phyloP scores from a whole-genome alignment of 1,140 invertebrate genomes.

The Pogonus chalceus region DNA sequence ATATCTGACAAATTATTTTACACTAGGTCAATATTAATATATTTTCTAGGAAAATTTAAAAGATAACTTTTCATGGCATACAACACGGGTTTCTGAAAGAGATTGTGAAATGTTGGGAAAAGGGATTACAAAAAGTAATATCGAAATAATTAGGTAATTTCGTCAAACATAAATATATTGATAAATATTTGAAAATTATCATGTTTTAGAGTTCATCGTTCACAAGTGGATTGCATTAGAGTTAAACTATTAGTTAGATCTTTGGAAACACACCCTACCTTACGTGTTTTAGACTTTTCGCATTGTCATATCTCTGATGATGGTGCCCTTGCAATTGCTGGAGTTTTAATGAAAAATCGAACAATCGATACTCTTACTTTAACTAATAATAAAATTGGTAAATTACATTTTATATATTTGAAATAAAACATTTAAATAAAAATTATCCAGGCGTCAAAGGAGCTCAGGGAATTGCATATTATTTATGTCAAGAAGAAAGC shows the following conservation, averaged over 20 bases:
- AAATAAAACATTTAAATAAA: not conserved
- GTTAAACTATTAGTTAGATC: not conserved
- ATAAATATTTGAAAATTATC: not conserved
- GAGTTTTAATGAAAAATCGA: not conserved
- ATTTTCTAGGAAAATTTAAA: not conserved
- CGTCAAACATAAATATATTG: not conserved
- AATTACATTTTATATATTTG: not conserved
- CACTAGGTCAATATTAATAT: no score
- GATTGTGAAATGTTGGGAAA: not conserved
- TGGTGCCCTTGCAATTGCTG: not conserved
- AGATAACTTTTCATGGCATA: constrained; percentile 1
- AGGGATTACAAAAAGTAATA: not conserved
- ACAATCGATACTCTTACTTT: not conserved
- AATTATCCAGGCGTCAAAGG: not conserved
- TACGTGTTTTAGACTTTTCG: not conserved
- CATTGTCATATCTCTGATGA: not conserved
- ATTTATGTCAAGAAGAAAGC: not conserved
- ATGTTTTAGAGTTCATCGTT: not conserved
- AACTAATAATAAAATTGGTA: constrained; percentile 2
- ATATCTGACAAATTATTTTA: not conserved
- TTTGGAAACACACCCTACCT: not conserved
- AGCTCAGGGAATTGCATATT: not conserved
- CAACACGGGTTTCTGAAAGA: not conserved
- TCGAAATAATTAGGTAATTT: not conserved
- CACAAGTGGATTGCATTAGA: not conserved